phyloP scores from a whole-genome alignment of 2,888 invertebrate species.

The Meta bourneti region DNA sequence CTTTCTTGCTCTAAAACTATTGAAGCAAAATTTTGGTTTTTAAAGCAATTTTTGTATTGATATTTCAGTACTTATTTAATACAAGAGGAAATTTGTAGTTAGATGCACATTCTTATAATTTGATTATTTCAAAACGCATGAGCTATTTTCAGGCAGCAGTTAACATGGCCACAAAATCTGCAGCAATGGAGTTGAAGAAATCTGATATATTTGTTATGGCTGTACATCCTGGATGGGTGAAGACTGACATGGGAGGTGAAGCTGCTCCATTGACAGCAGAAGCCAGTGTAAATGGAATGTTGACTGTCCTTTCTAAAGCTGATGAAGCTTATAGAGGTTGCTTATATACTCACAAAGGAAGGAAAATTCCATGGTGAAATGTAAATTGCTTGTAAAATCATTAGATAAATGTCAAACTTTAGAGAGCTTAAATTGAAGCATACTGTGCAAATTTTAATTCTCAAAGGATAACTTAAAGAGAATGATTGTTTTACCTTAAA shows the following conservation, averaged over 20 bases:
- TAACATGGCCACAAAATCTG: slow-evolving; percentile 91
- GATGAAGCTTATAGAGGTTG: slow-evolving; percentile 87
- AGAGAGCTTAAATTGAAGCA: no score
- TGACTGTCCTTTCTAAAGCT: slow-evolving; percentile 85
- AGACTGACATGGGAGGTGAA: slow-evolving; percentile 92
- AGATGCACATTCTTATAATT: not conserved
- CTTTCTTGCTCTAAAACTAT: not conserved
- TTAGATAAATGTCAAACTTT: no score
- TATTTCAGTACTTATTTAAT: not conserved
- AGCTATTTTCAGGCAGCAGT: slow-evolving; percentile 80
- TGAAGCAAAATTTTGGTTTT: not conserved
- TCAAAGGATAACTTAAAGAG: no score
- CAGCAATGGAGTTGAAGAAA: slow-evolving; percentile 89
- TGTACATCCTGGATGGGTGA: slow-evolving; percentile 95
- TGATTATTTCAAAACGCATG: not conserved
- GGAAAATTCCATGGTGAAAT: slow-evolving; percentile 78
- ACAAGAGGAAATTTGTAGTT: not conserved
- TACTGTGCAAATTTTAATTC: no score
- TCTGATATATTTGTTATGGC: slow-evolving; percentile 88
- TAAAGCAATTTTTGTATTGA: not conserved
- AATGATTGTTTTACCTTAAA: no score
- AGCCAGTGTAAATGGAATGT: slow-evolving; percentile 85
- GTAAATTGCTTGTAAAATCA: not conserved
- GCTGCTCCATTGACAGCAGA: slow-evolving; percentile 88
- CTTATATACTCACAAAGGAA: slow-evolving; percentile 89